Evolutionary conservation across 2,888 invertebrate species (phyloP), one percentile per base, ranked within the genome.

Genomic region (Lochmaea crataegi): DNA sequence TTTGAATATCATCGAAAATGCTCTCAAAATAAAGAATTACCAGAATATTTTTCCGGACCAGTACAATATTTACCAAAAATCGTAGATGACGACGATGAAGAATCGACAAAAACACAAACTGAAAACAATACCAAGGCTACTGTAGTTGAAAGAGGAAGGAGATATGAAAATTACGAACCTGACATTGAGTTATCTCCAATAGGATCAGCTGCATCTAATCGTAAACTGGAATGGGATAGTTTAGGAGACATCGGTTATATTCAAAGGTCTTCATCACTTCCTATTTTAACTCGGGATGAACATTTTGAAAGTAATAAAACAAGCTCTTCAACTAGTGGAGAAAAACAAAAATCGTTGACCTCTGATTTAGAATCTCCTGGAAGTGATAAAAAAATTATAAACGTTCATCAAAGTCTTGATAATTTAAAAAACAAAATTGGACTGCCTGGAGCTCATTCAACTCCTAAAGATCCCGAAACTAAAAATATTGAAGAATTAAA

Each of bases 211-310:
- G 91, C 93, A 66, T 93, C 94, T 0, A 92, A 91, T 81, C 90
- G 92, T 67, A 93, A 92, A 76, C 87, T 96, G 2, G 96, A 96
- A 87, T 96, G 96, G 96, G 96, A 96, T 84, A 95, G 94, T 51
- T 91, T 95, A 32, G 96, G 94, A 0, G 96, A 96, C 87, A 94
- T 96, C 60, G 96, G 96, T 0, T 96, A 95, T 85, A 80, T 84
- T 38, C 82, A 83, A 41, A 85, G 84, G 79, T 85, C 85, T 78
- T 68, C 80, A 42, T 87, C 86, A 1, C 80, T 87, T 63, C 86
- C 87, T 14, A 77, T 70, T 48, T 32, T 80, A 18, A 48, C 74
- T 16, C 74, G 76, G 10, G 32, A 70, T 12, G 71, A 68, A 51
- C 53, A 65, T 16, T 14, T 26, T 38, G 11, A 72, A 76, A 14